These are phyloP conservation scores for Notothenia coriiceps DNA, from an alignment of 2,113 vertebrate genomes.

Conservation along the genomic window DNA sequence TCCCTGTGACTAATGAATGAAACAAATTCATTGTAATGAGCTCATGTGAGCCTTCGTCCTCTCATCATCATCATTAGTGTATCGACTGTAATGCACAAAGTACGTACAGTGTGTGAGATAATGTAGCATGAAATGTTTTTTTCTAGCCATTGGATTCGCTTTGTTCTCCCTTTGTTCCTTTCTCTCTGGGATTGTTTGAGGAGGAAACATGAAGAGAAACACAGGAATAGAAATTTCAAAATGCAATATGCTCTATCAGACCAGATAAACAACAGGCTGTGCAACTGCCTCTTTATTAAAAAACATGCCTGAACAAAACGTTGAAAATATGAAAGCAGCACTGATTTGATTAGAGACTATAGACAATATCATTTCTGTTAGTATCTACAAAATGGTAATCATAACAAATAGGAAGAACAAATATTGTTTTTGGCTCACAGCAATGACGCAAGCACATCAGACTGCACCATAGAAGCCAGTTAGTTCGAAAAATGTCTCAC, in stretches of 20 bases:
- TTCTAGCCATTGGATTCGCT: neutral
- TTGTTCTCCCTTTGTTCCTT: no score
- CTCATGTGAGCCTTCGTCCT: conserved; percentile 15
- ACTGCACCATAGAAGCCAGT: neutral
- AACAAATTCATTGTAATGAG: conserved; percentile 23
- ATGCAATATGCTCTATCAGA: neutral
- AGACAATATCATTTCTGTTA: conserved; percentile 16
- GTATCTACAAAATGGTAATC: conserved; percentile 4
- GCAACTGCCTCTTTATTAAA: neutral
- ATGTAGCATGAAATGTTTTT: neutral
- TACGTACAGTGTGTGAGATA: no score
- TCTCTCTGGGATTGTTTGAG: neutral
- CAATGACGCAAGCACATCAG: neutral
- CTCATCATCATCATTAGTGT: neutral
- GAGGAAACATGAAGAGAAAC: neutral
- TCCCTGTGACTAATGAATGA: conserved; percentile 41
- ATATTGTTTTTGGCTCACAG: neutral
- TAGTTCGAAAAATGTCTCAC: neutral
- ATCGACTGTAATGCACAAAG: neutral
- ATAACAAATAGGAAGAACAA: neutral
- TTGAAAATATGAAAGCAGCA: conserved; percentile 21
- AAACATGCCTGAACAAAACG: neutral
- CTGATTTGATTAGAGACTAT: neutral
- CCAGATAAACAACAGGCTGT: neutral
- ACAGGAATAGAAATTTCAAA: neutral